phyloP scores from a whole-genome alignment of 53 echinoderm and acorn worm species.

The Astropecten irregularis region DNA sequence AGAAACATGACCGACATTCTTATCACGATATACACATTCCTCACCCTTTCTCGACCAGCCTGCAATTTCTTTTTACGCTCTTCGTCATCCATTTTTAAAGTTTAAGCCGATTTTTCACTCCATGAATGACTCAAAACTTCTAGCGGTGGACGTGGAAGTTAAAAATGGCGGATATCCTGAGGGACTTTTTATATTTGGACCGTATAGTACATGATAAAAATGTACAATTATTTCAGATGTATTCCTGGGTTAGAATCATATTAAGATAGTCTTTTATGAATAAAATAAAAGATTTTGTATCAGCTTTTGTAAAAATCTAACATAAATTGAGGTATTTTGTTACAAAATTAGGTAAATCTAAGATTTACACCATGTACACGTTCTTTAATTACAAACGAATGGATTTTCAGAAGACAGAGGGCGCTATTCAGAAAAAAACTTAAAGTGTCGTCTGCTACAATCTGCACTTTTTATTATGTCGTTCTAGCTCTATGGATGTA shows the following conservation, averaged over 20 bases:
- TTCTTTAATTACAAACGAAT: background rate
- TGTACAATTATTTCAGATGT: too few species aligned
- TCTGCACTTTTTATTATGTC: too few species aligned
- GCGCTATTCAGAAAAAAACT: slow-evolving; percentile 7
- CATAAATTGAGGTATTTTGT: too few species aligned
- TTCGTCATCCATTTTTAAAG: slow-evolving; percentile 82
- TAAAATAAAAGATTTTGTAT: too few species aligned
- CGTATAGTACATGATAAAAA: slow-evolving; percentile 36
- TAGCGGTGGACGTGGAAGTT: slow-evolving; percentile 52
- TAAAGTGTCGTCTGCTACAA: background rate
- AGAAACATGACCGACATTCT: background rate
- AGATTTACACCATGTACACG: slow-evolving; percentile 13
- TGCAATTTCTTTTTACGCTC: slow-evolving; percentile 90
- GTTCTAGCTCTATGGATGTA: too few species aligned
- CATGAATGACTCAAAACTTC: too few species aligned
- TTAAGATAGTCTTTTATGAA: too few species aligned
- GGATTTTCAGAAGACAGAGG: background rate
- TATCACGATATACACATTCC: background rate
- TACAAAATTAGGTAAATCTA: too few species aligned
- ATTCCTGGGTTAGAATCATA: too few species aligned
- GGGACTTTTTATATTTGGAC: slow-evolving; percentile 18
- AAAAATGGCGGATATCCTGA: slow-evolving; percentile 55
- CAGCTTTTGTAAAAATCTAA: too few species aligned
- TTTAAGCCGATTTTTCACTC: background rate
- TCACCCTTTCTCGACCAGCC: slow-evolving; percentile 94